A percentile compares a stretch with the other conserved stretches of the same genome.
These are phyloP conservation scores for Heloderma charlesbogerti DNA, from an alignment of 2,113 vertebrate genomes.

Conservation along the genomic window DNA sequence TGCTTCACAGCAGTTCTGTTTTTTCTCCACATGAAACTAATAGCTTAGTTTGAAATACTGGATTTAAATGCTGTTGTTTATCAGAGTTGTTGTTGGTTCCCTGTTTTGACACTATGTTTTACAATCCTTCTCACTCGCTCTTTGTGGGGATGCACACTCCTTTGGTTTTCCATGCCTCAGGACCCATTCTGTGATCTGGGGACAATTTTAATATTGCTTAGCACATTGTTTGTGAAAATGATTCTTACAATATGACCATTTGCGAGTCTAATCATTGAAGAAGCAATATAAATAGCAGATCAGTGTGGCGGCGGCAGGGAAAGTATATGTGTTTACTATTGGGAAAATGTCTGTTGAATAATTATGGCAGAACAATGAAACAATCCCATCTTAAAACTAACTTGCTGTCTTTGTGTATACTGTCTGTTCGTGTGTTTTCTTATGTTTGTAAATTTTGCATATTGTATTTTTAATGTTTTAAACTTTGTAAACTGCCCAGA, in stretches of 20 bases:
- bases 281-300: conserved; percentile 21
- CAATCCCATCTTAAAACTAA: neutral
- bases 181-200: neutral
- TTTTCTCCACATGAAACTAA: neutral
- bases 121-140: neutral
- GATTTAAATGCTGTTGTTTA: conserved; percentile 17
- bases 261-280: neutral
- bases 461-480: too few relatives aligned
- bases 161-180: conserved; percentile 3
- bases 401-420: too few relatives aligned
- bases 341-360: neutral
- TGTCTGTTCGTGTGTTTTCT: too few relatives aligned
- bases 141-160: neutral
- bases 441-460: too few relatives aligned
- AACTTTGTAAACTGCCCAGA: too few relatives aligned
- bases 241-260: neutral
- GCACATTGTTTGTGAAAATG: neutral
- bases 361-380: neutral
- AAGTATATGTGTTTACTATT: neutral
- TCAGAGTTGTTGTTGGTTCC: neutral
- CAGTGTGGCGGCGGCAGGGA: neutral
- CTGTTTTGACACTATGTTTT: neutral
- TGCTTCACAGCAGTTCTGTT: neutral
- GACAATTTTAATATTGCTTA: neutral
- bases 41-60: neutral